Evolutionary conservation across 2,113 vertebrate species (phyloP).

Genomic region (Urocynchramus pylzowi): DNA sequence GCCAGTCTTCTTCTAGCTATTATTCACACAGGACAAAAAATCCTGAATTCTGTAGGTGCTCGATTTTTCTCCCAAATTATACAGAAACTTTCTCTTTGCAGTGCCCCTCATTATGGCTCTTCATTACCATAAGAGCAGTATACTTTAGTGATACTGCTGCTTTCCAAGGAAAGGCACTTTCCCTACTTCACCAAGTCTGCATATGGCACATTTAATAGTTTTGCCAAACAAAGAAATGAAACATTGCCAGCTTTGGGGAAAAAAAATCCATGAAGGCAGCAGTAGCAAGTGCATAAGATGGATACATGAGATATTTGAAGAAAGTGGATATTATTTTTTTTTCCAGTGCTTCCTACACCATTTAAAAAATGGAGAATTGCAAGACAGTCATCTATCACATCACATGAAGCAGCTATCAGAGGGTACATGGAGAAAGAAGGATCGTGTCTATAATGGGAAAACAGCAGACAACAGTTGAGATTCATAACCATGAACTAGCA

Average conservation of each 20-base stretch:
- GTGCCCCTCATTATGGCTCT: neutral
- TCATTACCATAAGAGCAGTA: neutral
- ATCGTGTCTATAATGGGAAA: neutral
- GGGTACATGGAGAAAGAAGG: neutral
- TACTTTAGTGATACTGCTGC: neutral
- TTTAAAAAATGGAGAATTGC: neutral
- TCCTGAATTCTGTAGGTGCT: neutral
- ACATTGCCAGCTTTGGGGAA: neutral
- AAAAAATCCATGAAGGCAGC: neutral
- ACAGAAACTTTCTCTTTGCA: neutral
- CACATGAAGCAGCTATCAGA: neutral
- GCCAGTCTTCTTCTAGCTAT: neutral
- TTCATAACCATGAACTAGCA: neutral
- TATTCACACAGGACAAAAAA: neutral
- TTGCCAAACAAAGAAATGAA: neutral
- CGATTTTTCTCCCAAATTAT: neutral
- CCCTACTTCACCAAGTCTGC: neutral
- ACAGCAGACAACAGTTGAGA: neutral
- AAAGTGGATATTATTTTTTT: neutral
- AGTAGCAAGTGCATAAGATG: neutral
- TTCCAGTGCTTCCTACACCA: neutral
- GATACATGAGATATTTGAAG: neutral
- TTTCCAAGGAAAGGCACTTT: neutral
- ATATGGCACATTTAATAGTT: neutral
- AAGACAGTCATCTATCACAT: neutral